Conservation (phyloP, 2,888 invertebrate species). For the Drosophila subsilvestris region DNA sequence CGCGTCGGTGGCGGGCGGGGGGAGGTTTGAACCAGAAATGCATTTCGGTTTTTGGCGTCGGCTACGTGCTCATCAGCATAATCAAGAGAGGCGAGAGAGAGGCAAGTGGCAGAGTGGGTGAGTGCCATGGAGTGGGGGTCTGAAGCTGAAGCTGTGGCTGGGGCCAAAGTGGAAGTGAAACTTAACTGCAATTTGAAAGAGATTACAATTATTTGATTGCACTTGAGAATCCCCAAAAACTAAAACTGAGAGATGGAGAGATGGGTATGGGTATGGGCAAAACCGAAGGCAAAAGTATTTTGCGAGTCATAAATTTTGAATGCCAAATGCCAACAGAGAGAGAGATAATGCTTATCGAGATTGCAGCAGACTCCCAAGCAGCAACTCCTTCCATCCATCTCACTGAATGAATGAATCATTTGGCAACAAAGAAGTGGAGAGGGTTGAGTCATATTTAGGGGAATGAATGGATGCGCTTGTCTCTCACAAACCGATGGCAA, state of each 20-base stretch:
- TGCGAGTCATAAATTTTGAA: conserved; percentile 64
- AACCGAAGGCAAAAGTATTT: conserved; percentile 53
- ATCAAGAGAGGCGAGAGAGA: conserved; percentile 41
- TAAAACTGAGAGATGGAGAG: conserved; percentile 1
- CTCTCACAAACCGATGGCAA: conserved; percentile 37
- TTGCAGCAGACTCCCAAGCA: conserved; percentile 11
- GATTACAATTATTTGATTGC: conserved; percentile 79
- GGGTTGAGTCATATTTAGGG: conserved; percentile 32
- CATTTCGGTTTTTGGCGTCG: too few species aligned
- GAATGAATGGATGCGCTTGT: conserved; percentile 57
- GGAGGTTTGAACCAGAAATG: conserved; percentile 54
- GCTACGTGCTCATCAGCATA: conserved; percentile 75
- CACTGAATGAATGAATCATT: conserved; percentile 23
- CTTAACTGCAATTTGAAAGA: conserved; percentile 68
- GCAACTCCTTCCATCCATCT: conserved; percentile 11
- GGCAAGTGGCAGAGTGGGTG: conserved; percentile 5
- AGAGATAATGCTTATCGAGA: conserved; percentile 48
- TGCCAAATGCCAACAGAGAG: conserved; percentile 42
- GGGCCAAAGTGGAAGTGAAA: conserved; percentile 40
- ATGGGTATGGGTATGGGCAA: too few species aligned
- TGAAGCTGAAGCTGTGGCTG: background rate
- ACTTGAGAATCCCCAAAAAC: conserved; percentile 11
- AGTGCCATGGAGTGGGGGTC: conserved; percentile 5
- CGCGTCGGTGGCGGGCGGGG: background rate
- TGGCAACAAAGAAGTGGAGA: conserved; percentile 2